Evolutionary conservation across 2,797 vertebrate species (phyloP).

Genomic region (Sebastes iracundus): DNA sequence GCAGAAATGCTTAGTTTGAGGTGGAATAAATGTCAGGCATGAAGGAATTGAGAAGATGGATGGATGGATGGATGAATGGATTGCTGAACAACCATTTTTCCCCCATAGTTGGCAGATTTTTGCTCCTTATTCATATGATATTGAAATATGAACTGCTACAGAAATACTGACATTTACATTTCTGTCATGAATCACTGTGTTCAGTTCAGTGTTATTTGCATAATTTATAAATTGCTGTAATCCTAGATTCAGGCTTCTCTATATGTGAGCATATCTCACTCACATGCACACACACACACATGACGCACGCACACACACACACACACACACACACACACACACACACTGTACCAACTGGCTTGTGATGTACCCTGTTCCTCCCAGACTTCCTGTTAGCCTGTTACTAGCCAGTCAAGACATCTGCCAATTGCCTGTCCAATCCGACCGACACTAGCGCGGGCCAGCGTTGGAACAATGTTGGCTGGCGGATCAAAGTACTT

Average conservation of each 20-base stretch:
- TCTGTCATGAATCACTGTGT: conserved; percentile 22
- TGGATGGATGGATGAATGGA: neutral
- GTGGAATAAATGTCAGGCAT: neutral
- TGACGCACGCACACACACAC: neutral
- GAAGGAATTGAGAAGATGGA: neutral
- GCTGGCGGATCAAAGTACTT: conserved; percentile 58
- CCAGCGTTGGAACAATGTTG: conserved; percentile 52
- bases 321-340: neutral
- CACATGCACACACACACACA: neutral
- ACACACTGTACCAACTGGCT: conserved; percentile 43
- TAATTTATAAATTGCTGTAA: conserved; percentile 45
- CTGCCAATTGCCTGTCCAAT: conserved; percentile 63
- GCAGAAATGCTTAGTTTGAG: neutral
- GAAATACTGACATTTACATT: conserved; percentile 30
- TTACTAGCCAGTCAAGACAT: conserved; percentile 44
- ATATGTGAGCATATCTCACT: neutral
- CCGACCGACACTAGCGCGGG: neutral
- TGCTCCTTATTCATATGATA: neutral
- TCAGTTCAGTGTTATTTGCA: conserved; percentile 33
- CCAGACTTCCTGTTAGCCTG: conserved; percentile 56
- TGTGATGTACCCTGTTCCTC: conserved; percentile 28
- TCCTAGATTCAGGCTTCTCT: conserved; percentile 8
- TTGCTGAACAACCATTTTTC: neutral
- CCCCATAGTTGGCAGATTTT: conserved; percentile 2
- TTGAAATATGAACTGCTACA: conserved; percentile 36